Conservation (phyloP, 2,888 invertebrate species). For the Phalera bucephala region DNA sequence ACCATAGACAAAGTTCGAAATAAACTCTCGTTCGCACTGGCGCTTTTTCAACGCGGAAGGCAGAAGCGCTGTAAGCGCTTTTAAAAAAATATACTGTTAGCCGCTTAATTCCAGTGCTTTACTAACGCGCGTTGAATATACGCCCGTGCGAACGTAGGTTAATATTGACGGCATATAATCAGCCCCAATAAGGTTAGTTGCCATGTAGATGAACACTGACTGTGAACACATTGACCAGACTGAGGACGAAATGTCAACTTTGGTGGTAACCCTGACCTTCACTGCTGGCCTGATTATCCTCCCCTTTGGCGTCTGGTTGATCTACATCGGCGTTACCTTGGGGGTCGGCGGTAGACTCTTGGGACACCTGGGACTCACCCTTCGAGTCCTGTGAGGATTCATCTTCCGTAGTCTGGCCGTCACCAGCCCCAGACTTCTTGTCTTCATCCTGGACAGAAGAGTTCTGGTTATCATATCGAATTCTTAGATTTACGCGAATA, state of each 20-base stretch:
- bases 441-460: slow-evolving; percentile 69
- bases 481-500: too few species aligned
- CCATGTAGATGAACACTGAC: slow-evolving; percentile 68
- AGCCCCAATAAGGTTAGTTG: slow-evolving; percentile 63
- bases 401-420: slow-evolving; percentile 77
- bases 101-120: too few species aligned
- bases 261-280: slow-evolving; percentile 53
- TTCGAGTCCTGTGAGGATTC: slow-evolving; percentile 81
- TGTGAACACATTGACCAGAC: slow-evolving; percentile 37
- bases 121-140: too few species aligned
- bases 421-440: slow-evolving; percentile 74
- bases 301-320: slow-evolving; percentile 52
- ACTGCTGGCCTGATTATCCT: slow-evolving; percentile 28
- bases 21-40: too few species aligned
- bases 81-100: too few species aligned
- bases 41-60: too few species aligned
- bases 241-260: slow-evolving; percentile 13
- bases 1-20: slow-evolving; percentile 5
- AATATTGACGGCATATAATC: slow-evolving; percentile 13
- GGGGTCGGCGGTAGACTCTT: slow-evolving; percentile 37
- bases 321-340: slow-evolving; percentile 75
- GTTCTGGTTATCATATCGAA: too few species aligned
- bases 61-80: too few species aligned
- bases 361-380: slow-evolving; percentile 62
- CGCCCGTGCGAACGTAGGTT: too few species aligned